Base-by-base conservation (phyloP, 2,888 invertebrate genomes). In the Pycnomerus fuliginosus region DNA sequence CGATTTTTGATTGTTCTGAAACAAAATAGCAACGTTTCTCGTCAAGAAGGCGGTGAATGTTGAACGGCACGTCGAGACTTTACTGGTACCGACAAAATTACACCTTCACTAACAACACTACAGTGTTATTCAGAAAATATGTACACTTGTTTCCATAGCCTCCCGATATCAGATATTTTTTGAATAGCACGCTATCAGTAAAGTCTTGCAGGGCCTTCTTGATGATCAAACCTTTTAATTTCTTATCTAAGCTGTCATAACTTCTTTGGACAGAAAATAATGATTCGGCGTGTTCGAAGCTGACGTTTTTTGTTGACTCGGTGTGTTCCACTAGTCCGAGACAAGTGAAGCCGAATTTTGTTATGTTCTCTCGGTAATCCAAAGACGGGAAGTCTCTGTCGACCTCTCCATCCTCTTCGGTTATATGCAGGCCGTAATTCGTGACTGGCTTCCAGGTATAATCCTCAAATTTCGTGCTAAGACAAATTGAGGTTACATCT, bases 331-430 rank as follows among this genome's bases (percentile, higher is more conserved):
- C 88, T 10, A 97, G 76, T 3, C 95, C 95, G 8, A 97, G 77
- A 58, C 88, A 88, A 7, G 83, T 83, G 69, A 97, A 95, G 16
- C 92, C 92, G 71, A 95, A 97, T 72, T 96, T 96, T 1, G 89
- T 87, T 55, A 96, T 89, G 1, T 87, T 85, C 72, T 97, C 96
- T 47, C 83, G 81, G 8, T 86, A 80, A 67, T 95, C 94, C 7
- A 98, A 76, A 56, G 89, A 87, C 0, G 96, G 95, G 68, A 98
- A 95, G 60, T 94, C 96, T 73, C 82, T 81, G 71, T 94, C 94
- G 2, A 93, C 88, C 74, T 95, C 95, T 1, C 96, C 97, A 67
- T 95, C 94, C 64, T 97, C 96, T 73, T 97, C 97, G 15, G 92
- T 94, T 69, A 97, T 92, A 67, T 90, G 92, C 39, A 97, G 78